Evolutionary conservation across 1,140 invertebrate genomes (phyloP).

Genomic region (Lepidurus packardi): DNA sequence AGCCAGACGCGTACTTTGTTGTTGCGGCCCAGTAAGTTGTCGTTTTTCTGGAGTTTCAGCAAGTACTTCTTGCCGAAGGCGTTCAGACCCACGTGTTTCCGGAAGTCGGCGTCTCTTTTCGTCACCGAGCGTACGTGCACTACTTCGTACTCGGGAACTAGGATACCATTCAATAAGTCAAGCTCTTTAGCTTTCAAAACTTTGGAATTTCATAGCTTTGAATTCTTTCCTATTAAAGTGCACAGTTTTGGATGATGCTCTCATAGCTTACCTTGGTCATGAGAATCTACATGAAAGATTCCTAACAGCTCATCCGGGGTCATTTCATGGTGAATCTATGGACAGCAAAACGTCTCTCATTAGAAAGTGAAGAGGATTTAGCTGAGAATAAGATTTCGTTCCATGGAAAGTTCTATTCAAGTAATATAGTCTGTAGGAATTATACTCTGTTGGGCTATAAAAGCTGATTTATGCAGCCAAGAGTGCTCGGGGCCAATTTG

Average conservation of each 20-base stretch:
- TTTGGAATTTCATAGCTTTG: no score
- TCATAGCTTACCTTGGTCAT: constrained; percentile 57
- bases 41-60: constrained; percentile 63
- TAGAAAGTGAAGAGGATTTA: not conserved
- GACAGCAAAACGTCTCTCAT: constrained; percentile 24
- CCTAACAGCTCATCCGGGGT: constrained; percentile 66
- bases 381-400: not conserved
- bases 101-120: constrained; percentile 34
- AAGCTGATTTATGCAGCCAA: no score
- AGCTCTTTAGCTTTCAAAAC: no score
- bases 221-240: no score
- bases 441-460: no score
- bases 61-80: constrained; percentile 43
- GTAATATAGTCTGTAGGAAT: no score
- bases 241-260: not conserved
- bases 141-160: constrained; percentile 63
- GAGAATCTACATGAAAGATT: constrained; percentile 71
- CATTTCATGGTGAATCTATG: constrained; percentile 70
- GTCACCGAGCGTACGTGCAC: constrained; percentile 47
- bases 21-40: constrained; percentile 52
- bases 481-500: no score
- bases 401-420: no score
- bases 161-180: constrained; percentile 30
- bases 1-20: constrained; percentile 71
- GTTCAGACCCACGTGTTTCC: constrained; percentile 34